Percentiles rank a stretch among this genome's conserved stretches.
These are phyloP conservation scores for Eptesicus fuscus DNA, from an alignment of 2,113 vertebrate genomes.

Conservation along the genomic window DNA sequence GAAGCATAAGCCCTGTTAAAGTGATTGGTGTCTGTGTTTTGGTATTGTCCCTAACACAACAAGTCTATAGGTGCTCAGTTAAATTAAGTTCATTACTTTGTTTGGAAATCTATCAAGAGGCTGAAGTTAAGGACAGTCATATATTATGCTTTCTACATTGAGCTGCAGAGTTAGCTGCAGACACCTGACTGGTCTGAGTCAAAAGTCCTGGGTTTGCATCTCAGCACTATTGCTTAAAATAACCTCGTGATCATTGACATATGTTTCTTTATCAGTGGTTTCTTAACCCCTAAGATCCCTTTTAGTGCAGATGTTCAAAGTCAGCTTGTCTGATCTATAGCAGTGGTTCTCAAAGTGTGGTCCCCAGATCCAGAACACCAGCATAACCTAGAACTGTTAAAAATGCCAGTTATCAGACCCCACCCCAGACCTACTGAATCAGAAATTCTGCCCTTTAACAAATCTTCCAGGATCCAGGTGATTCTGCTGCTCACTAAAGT, in stretches of 20 bases:
- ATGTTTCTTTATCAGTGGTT: not conserved
- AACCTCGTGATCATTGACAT: not conserved
- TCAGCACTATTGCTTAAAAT: not conserved
- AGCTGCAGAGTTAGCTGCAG: not conserved
- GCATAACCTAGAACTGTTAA: not conserved
- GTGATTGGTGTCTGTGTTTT: not conserved
- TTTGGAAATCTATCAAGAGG: not conserved
- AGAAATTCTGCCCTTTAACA: not conserved
- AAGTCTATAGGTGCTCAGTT: not conserved
- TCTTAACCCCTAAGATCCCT: not conserved
- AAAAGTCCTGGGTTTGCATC: not conserved
- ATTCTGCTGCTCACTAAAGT: not conserved
- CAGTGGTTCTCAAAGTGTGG: not conserved
- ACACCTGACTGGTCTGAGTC: not conserved
- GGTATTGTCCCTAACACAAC: not conserved
- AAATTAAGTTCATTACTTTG: not conserved
- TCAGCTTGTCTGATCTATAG: not conserved
- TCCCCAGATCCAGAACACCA: not conserved
- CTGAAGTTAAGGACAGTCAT: not conserved
- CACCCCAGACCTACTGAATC: not conserved
- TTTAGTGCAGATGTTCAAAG: not conserved
- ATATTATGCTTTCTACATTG: not conserved
- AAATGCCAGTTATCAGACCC: not conserved
- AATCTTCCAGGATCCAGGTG: not conserved
- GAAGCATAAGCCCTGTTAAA: not conserved